A percentile compares a stretch with the other conserved stretches of the same genome.
phyloP scores from a whole-genome alignment of 2,113 vertebrate species.

The Cygnus buccinator region DNA sequence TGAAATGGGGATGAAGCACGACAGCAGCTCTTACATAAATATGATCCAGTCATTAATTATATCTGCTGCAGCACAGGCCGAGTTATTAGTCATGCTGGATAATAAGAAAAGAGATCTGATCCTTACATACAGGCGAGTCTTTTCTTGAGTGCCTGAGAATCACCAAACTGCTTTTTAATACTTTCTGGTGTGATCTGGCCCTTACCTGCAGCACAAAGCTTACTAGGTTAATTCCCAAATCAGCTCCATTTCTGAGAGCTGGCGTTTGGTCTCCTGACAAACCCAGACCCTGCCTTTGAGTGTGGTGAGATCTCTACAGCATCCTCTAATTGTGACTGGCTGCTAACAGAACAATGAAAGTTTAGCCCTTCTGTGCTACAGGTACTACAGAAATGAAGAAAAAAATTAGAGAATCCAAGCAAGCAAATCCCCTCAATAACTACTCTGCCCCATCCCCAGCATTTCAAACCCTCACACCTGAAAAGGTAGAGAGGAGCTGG shows the following conservation, averaged over 20 bases:
- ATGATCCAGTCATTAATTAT: slow-evolving; percentile 30
- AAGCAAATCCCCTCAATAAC: neutral
- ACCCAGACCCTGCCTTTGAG: neutral
- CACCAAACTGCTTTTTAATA: neutral
- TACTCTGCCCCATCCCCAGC: neutral
- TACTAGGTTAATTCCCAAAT: neutral
- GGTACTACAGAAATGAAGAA: neutral
- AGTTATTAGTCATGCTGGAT: slow-evolving; percentile 33
- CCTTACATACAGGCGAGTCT: rapidly evolving
- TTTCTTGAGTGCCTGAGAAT: neutral
- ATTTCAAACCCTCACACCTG: neutral
- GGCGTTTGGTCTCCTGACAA: neutral
- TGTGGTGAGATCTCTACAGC: neutral
- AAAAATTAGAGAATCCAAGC: neutral
- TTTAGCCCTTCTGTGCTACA: neutral
- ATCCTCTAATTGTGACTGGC: neutral
- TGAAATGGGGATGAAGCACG: slow-evolving; percentile 27
- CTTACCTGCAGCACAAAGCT: neutral
- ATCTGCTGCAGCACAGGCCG: neutral
- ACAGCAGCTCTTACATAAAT: slow-evolving; percentile 43
- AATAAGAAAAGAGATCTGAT: neutral
- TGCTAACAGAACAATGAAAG: neutral
- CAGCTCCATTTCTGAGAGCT: neutral
- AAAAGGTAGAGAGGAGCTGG: neutral
- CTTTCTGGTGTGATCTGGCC: neutral